Conservation (phyloP, 2,797 vertebrate species). For the Eutrigla gurnardus region DNA sequence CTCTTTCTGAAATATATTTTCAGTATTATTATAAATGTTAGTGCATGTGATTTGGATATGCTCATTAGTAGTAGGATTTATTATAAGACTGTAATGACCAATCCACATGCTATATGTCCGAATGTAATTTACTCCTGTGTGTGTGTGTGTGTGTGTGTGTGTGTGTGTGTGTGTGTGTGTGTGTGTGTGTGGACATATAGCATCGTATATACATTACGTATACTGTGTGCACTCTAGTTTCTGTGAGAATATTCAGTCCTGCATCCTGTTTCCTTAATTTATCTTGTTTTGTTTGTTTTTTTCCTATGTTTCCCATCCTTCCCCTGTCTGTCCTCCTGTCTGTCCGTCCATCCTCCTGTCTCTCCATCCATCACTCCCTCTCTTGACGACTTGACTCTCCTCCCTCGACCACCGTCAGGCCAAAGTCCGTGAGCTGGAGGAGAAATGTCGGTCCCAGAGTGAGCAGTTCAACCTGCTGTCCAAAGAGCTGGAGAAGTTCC, state of each 20-base stretch:
- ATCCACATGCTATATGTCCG: constrained; percentile 31
- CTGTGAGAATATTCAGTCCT: constrained; percentile 23
- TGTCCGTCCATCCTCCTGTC: constrained; percentile 11
- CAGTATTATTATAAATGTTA: constrained; percentile 37
- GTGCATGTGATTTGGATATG: constrained; percentile 67
- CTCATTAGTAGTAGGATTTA: constrained; percentile 31
- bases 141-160: constrained; percentile 29
- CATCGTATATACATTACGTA: constrained; percentile 26
- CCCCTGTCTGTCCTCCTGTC: constrained; percentile 9
- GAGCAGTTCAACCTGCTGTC: constrained; percentile 98
- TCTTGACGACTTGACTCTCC: constrained; percentile 36
- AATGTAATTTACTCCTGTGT: constrained; percentile 38
- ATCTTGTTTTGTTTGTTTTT: constrained; percentile 2
- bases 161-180: constrained; percentile 44
- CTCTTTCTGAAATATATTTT: constrained; percentile 7
- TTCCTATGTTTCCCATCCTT: constrained; percentile 13
- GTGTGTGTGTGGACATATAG: constrained; percentile 32
- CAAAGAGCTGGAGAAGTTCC: constrained; percentile 93
- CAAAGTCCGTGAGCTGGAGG: constrained; percentile 97
- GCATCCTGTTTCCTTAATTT: constrained; percentile 36
- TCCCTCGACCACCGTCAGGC: constrained; percentile 81
- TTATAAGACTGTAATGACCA: constrained; percentile 49
- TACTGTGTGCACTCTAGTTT: constrained; percentile 27
- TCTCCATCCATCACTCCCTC: constrained; percentile 20
- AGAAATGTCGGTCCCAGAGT: constrained; percentile 95